Evolutionary conservation across 2,113 vertebrate species (phyloP), one percentile per base, ranked within the genome.

Genomic region (Progne subis): DNA sequence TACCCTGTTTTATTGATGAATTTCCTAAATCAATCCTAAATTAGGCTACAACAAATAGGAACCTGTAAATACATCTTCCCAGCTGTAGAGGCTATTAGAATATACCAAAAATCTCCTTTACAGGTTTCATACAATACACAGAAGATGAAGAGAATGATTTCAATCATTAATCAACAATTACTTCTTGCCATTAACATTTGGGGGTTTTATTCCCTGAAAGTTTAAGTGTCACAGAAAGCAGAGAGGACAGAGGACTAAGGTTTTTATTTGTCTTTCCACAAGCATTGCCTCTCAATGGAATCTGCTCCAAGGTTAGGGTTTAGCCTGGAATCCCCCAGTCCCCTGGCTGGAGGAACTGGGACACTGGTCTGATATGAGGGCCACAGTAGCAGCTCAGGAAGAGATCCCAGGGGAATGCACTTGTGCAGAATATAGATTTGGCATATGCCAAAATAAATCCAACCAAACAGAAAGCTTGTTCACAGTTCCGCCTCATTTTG

Each of bases 401-500:
- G 70, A 63, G 64, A 34, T 87, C 74, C 65, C 91, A 89, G 43
- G 82, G 85, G 92, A 94, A 94, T 83, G 69, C 64, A 20, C 75
- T 90, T 67, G 78, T 84, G 74, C 6, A 69, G 72, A 71, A 89
- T 32, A 87, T 52, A 49, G 77, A 76, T 82, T 90, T 77, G 46
- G 77, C 85, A 84, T 90, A 59, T 11, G 81, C 46, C 85, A 93
- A 94, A 96, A 95, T 70, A 96, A 97, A 95, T 70, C 91, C 95
- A 95, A 72, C 13, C 84, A 90, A 95, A 95, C 91, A 92, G 32
- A 86, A 87, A 91, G 82, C 94, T 95, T 97, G 95, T 96, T 97
- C 96, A 90, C 95, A 97, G 94, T 77, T 97, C 94, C 31, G 88
- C 95, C 92, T 95, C 92, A 96, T 95, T 96, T 93, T 39, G 3